These are phyloP conservation scores for Tyto alba DNA, from an alignment of 2,113 vertebrate genomes.

Conservation along the genomic window DNA sequence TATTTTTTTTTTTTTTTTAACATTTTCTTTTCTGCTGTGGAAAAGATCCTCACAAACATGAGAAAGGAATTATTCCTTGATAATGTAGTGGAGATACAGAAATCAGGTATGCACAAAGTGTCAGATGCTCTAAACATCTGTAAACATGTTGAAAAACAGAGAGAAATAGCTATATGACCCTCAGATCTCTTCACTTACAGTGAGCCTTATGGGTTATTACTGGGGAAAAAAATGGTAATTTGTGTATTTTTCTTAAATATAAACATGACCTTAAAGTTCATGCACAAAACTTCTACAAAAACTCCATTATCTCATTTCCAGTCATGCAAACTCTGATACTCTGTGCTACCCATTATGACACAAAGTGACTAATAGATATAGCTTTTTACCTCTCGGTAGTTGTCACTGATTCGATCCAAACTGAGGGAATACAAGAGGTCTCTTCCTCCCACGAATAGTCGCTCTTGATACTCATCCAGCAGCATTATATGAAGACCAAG, in stretches of 20 bases:
- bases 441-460: constrained; percentile 91
- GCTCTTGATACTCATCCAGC: constrained; percentile 90
- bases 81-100: not conserved
- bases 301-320: not conserved
- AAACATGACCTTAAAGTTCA: not conserved
- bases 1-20: not conserved
- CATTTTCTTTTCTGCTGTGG: not conserved
- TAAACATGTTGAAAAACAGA: not conserved
- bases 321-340: not conserved
- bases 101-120: not conserved
- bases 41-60: not conserved
- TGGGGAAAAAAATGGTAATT: not conserved
- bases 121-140: not conserved
- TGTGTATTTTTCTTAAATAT: not conserved
- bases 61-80: not conserved
- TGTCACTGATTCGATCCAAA: constrained; percentile 83
- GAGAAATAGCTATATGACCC: not conserved
- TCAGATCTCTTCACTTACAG: not conserved
- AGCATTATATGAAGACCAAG: constrained; percentile 87
- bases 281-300: not conserved
- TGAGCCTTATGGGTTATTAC: not conserved
- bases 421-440: constrained; percentile 90
- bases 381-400: constrained; percentile 81
- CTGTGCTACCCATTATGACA: not conserved
- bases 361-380: not conserved